Conservation (phyloP, 2,797 vertebrate genomes). For the Ficedula albicollis region DNA sequence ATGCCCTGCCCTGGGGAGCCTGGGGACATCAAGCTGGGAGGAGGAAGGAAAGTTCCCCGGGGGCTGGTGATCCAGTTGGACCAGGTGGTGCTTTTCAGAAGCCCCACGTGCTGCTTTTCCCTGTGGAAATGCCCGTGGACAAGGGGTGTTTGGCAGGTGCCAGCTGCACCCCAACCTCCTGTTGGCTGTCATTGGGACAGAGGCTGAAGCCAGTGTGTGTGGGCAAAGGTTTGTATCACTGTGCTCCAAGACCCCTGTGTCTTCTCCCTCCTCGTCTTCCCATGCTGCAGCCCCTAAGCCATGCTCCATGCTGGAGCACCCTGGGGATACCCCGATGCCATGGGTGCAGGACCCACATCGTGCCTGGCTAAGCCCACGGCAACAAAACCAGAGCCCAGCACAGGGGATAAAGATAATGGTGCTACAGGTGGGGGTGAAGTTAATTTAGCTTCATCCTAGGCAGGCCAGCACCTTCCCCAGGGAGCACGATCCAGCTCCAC, state of each 20-base stretch:
- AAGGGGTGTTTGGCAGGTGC: background rate
- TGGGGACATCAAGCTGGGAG: background rate
- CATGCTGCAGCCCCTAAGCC: background rate
- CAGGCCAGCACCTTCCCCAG: background rate
- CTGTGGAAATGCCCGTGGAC: background rate
- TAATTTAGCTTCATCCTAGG: background rate
- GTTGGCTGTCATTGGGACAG: fast-evolving
- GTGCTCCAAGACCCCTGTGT: background rate
- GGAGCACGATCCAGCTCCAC: background rate
- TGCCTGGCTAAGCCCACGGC: fast-evolving
- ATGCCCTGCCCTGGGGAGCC: background rate
- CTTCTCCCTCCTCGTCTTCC: background rate
- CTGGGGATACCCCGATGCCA: fast-evolving
- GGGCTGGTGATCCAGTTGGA: background rate
- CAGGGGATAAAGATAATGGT: background rate
- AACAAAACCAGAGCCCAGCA: background rate
- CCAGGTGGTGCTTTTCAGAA: background rate
- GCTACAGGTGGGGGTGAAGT: background rate
- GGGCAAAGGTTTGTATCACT: background rate
- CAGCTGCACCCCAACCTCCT: background rate
- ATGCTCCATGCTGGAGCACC: background rate
- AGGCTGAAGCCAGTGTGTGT: fast-evolving
- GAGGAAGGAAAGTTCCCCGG: background rate
- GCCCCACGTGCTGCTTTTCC: fast-evolving
- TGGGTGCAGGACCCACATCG: fast-evolving